A percentile compares a stretch with the other conserved stretches of the same genome.
Evolutionary conservation across 1,140 invertebrate species (phyloP).

Genomic region (Ostrea denselamellosa): DNA sequence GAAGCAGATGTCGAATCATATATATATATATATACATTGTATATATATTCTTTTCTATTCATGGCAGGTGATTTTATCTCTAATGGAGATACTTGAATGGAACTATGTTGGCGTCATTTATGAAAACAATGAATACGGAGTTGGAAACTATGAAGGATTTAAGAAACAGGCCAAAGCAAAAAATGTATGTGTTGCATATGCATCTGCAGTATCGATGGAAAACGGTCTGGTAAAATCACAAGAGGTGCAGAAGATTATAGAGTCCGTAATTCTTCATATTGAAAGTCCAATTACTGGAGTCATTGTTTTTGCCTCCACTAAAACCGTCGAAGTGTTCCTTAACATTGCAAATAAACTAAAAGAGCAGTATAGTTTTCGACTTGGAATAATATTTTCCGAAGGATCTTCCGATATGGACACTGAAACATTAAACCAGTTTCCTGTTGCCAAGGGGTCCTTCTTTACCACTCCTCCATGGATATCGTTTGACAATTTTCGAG

Average conservation of each 20-base stretch:
- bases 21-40: too few species aligned
- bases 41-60: not conserved
- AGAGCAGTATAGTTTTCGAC: not conserved
- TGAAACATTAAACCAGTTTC: not conserved
- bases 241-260: not conserved
- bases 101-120: conserved; percentile 49
- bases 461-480: conserved; percentile 20
- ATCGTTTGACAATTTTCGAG: conserved; percentile 21
- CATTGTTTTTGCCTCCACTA: conserved; percentile 20
- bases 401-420: not conserved
- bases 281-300: conserved; percentile 44
- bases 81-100: conserved; percentile 12
- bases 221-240: not conserved
- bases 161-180: not conserved
- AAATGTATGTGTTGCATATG: conserved; percentile 32
- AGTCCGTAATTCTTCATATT: not conserved
- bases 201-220: not conserved
- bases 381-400: conserved; percentile 20
- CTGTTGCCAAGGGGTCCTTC: conserved; percentile 24
- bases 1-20: too few species aligned
- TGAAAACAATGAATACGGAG: conserved; percentile 46
- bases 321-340: not conserved
- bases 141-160: conserved; percentile 17
- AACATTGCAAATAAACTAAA: not conserved
- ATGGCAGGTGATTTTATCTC: not conserved